A percentile compares a stretch with the other conserved stretches of the same genome.
phyloP scores from a whole-genome alignment of 2,888 invertebrate genomes.

The Tenthredo livida region DNA sequence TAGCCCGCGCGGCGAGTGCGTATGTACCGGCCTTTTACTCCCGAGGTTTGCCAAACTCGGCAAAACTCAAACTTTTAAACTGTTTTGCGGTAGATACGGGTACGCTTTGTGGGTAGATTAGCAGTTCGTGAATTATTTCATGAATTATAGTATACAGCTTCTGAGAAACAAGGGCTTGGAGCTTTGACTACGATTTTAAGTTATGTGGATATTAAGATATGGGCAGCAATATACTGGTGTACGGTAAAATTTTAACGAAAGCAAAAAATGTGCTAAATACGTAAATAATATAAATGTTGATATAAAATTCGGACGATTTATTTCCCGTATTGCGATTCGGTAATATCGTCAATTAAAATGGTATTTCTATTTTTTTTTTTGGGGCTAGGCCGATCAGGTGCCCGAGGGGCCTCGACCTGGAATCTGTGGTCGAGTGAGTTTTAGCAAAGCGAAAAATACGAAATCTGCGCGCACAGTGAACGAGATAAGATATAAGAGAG shows the following conservation, averaged over 20 bases:
- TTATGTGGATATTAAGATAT: neutral
- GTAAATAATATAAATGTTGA: neutral
- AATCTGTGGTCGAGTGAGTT: slow-evolving; percentile 24
- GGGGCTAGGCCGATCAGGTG: slow-evolving; percentile 15
- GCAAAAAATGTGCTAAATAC: neutral
- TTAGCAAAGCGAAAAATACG: slow-evolving; percentile 32
- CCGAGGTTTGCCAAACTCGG: slow-evolving; percentile 5
- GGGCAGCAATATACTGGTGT: neutral
- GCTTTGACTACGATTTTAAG: neutral
- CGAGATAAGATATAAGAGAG: slow-evolving; percentile 26
- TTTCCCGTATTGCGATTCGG: neutral
- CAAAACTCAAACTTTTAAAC: neutral
- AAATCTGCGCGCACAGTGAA: slow-evolving; percentile 14
- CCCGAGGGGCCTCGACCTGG: slow-evolving; percentile 38
- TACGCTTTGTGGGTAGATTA: neutral
- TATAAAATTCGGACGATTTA: neutral
- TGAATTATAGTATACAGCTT: neutral
- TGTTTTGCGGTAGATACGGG: neutral
- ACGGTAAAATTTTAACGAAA: neutral
- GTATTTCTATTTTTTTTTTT: neutral
- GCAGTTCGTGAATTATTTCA: neutral
- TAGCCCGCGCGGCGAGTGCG: slow-evolving; percentile 20
- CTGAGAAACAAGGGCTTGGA: neutral
- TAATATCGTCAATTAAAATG: neutral
- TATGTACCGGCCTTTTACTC: slow-evolving; percentile 1